Conservation (phyloP, 2,888 invertebrate species). For the Tetheella fluctuosa region DNA sequence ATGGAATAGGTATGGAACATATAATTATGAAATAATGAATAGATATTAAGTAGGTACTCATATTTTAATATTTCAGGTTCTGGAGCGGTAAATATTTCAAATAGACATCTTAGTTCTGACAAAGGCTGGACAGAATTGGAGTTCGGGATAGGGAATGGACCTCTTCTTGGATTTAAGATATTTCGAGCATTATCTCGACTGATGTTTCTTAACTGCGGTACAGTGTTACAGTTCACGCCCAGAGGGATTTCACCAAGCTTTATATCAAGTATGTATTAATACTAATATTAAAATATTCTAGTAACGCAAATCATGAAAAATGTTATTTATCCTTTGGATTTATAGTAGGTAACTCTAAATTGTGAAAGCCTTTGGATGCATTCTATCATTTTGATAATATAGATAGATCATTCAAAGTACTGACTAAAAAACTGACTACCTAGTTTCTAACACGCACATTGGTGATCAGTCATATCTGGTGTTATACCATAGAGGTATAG, state of each 20-base stretch:
- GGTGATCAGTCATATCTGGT: no score
- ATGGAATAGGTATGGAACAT: constrained; percentile 88
- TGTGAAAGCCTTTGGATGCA: no score
- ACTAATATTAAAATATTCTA: neutral
- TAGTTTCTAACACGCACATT: no score
- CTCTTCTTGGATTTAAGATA: constrained; percentile 90
- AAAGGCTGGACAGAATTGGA: constrained; percentile 96
- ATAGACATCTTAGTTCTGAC: constrained; percentile 90
- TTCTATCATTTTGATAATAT: no score
- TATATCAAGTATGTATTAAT: constrained; percentile 86
- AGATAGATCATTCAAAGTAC: no score
- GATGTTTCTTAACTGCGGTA: constrained; percentile 90
- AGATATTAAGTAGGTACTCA: neutral
- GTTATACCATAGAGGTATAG: no score
- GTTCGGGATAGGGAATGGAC: constrained; percentile 93
- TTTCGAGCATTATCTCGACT: constrained; percentile 89
- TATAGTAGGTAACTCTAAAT: no score
- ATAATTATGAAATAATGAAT: neutral
- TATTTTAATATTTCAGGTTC: constrained; percentile 77
- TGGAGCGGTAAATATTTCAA: constrained; percentile 90
- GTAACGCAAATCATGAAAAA: no score
- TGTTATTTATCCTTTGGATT: no score
- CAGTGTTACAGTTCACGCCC: constrained; percentile 90
- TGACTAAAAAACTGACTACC: no score
- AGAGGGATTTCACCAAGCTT: constrained; percentile 90